A percentile compares a stretch with the other conserved stretches of the same genome.
Evolutionary conservation across 2,113 vertebrate species (phyloP).

Genomic region (Recurvirostra avosetta): DNA sequence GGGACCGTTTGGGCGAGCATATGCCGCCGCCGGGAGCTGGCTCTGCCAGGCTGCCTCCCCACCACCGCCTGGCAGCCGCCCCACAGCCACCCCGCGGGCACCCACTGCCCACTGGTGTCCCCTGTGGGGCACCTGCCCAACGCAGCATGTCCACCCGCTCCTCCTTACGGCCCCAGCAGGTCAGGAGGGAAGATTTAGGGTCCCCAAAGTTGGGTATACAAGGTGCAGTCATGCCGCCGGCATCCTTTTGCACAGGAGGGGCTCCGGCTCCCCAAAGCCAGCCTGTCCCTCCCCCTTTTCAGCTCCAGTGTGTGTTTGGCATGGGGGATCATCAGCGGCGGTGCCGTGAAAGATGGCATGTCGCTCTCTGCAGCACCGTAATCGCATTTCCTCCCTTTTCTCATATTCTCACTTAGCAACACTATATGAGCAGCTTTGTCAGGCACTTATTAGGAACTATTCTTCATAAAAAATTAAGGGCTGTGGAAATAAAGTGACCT

Average conservation of each 20-base stretch:
- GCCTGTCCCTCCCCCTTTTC: accelerated
- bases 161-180: background rate
- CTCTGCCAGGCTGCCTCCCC: background rate
- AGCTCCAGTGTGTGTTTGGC: background rate
- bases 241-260: background rate
- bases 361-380: background rate
- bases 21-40: background rate
- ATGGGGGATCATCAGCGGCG: accelerated
- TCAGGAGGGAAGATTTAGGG: background rate
- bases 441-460: constrained; percentile 17
- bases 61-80: accelerated
- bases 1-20: background rate
- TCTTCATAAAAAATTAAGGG: constrained; percentile 51
- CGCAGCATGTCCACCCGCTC: accelerated
- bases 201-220: too few species aligned
- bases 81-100: background rate
- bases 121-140: background rate
- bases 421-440: background rate
- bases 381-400: background rate
- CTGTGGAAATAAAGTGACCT: constrained; percentile 49
- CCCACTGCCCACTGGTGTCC: background rate
- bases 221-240: background rate
- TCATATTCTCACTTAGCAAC: constrained; percentile 4
- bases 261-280: background rate
- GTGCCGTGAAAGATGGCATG: background rate